Conservation (phyloP, 2,113 vertebrate species). For the Greenwoodochromis staneri region DNA sequence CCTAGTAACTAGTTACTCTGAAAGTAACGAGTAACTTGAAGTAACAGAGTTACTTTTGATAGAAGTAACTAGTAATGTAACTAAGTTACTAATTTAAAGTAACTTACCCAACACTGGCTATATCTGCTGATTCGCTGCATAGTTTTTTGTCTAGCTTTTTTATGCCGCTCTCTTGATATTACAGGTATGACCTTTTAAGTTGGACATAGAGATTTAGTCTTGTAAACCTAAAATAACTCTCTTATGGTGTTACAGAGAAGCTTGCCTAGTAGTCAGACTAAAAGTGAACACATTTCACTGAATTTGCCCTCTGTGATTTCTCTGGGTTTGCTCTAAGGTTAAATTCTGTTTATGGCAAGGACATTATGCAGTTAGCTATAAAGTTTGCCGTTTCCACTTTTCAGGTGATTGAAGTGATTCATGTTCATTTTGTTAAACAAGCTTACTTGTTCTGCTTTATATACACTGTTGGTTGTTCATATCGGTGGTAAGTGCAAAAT, state of each 20-base stretch:
- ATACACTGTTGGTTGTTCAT: not conserved
- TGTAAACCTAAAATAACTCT: not conserved
- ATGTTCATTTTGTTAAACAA: not conserved
- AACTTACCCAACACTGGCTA: no score
- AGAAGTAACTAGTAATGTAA: no score
- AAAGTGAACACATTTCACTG: not conserved
- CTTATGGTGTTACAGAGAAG: not conserved
- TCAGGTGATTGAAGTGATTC: not conserved
- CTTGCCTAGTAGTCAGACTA: not conserved
- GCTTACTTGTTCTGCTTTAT: not conserved
- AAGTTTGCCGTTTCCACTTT: not conserved
- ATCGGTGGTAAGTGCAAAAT: not conserved
- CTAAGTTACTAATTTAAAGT: no score
- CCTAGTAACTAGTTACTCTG: no score
- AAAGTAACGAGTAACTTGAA: no score
- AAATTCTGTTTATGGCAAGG: not conserved
- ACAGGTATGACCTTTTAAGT: not conserved
- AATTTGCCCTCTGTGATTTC: not conserved
- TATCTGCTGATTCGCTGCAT: fast-evolving
- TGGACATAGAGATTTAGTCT: not conserved
- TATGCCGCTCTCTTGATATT: not conserved
- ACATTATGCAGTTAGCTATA: not conserved
- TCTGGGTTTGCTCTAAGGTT: not conserved
- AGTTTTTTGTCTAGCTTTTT: not conserved
- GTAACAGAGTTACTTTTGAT: no score